These are phyloP conservation scores for Andrena praecox DNA, from an alignment of 2,888 invertebrate species.

Conservation along the genomic window DNA sequence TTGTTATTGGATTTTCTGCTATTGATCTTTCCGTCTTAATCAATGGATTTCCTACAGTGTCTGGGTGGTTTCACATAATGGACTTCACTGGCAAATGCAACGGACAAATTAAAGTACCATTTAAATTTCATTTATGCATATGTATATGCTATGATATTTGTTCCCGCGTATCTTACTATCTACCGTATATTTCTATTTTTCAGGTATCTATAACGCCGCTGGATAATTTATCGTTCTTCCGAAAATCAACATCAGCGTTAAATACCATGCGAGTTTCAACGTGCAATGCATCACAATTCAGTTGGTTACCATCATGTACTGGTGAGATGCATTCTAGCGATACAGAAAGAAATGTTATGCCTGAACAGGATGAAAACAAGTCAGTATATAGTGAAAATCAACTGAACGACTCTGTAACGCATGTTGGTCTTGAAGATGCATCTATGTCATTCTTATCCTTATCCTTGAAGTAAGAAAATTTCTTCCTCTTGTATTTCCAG, in stretches of 20 bases:
- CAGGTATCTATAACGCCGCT: constrained; percentile 86
- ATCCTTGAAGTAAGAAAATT: constrained; percentile 79
- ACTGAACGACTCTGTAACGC: constrained; percentile 54
- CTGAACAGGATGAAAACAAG: constrained; percentile 47
- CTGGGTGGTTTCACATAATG: constrained; percentile 89
- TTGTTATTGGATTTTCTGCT: constrained; percentile 87
- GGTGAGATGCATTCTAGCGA: constrained; percentile 62
- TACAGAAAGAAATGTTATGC: constrained; percentile 39
- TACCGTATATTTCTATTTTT: constrained; percentile 18
- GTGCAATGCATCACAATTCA: constrained; percentile 40
- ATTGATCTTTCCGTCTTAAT: constrained; percentile 87
- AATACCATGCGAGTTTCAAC: constrained; percentile 54
- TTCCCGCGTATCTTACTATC: background rate
- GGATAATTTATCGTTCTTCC: constrained; percentile 84
- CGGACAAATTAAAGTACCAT: constrained; percentile 87
- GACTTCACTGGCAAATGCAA: constrained; percentile 86
- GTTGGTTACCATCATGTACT: constrained; percentile 22
- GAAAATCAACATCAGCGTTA: constrained; percentile 62
- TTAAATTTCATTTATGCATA: constrained; percentile 2
- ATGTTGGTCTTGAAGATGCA: constrained; percentile 75
- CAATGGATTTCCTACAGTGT: constrained; percentile 86
- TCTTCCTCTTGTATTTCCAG: constrained; percentile 11
- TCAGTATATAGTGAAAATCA: constrained; percentile 41
- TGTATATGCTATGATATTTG: background rate
- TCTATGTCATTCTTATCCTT: constrained; percentile 81